Conservation (phyloP, 2,113 vertebrate species). For the Lasiurus borealis region DNA sequence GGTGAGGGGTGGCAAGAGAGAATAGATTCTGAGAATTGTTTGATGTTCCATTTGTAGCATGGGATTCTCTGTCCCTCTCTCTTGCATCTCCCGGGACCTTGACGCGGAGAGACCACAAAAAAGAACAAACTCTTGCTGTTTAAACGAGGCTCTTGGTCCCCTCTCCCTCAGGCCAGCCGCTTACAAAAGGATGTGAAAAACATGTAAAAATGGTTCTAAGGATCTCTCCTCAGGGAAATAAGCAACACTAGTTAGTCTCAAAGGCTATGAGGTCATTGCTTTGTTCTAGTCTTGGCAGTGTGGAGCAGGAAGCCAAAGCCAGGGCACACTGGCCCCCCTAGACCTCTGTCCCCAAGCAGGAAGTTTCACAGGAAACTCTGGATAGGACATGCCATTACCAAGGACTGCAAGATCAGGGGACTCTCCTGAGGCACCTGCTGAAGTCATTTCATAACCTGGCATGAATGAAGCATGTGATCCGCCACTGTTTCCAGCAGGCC, state of each 20-base stretch:
- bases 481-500: not conserved
- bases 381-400: no score
- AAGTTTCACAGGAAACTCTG: not conserved
- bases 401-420: not conserved
- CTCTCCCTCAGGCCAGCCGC: not conserved
- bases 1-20: accelerated
- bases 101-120: not conserved
- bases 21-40: not conserved
- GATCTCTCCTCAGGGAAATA: not conserved
- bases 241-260: no score
- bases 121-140: not conserved
- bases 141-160: not conserved
- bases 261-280: not conserved
- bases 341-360: not conserved
- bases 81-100: not conserved
- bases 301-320: not conserved
- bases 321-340: accelerated
- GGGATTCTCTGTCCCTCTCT: not conserved
- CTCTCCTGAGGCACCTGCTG: not conserved
- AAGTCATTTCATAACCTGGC: constrained; percentile 8
- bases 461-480: not conserved
- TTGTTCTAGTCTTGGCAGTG: not conserved
- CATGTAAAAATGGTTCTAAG: not conserved
- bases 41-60: not conserved
- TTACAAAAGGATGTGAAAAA: not conserved